Conservation (phyloP, 1,140 invertebrate genomes). For the Acyrthosiphon pisum region DNA sequence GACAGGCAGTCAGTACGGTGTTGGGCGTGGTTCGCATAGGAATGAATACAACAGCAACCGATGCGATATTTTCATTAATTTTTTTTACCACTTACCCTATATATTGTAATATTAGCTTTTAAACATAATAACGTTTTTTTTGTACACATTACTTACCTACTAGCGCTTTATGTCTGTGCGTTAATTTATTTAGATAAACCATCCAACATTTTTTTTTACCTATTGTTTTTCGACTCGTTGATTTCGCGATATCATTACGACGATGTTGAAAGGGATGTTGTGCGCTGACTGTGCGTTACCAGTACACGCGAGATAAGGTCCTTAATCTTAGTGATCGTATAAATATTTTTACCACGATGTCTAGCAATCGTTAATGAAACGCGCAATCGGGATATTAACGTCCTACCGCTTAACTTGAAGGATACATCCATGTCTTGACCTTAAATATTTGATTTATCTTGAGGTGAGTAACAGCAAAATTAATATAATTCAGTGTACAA, state of each 20-base stretch:
- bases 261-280: slow-evolving; percentile 1
- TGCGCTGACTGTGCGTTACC: background rate
- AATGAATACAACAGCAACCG: slow-evolving; percentile 40
- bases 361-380: slow-evolving; percentile 38
- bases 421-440: slow-evolving; percentile 56
- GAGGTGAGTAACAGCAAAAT: slow-evolving; percentile 23
- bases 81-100: slow-evolving; percentile 27
- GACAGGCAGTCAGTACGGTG: slow-evolving; percentile 50
- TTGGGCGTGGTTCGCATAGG: slow-evolving; percentile 55
- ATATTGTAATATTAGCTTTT: background rate
- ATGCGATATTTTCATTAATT: slow-evolving; percentile 34
- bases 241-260: background rate
- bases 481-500: background rate
- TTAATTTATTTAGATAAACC: slow-evolving; percentile 33
- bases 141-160: background rate
- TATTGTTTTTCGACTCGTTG: background rate
- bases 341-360: background rate
- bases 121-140: background rate
- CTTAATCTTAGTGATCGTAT: background rate
- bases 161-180: background rate
- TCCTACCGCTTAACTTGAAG: background rate
- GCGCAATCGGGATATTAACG: background rate
- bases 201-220: background rate
- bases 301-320: background rate
- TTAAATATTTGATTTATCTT: slow-evolving; percentile 44